These are phyloP conservation scores for Heterotilapia buettikoferi DNA, from an alignment of 2,113 vertebrate species.

Conservation along the genomic window DNA sequence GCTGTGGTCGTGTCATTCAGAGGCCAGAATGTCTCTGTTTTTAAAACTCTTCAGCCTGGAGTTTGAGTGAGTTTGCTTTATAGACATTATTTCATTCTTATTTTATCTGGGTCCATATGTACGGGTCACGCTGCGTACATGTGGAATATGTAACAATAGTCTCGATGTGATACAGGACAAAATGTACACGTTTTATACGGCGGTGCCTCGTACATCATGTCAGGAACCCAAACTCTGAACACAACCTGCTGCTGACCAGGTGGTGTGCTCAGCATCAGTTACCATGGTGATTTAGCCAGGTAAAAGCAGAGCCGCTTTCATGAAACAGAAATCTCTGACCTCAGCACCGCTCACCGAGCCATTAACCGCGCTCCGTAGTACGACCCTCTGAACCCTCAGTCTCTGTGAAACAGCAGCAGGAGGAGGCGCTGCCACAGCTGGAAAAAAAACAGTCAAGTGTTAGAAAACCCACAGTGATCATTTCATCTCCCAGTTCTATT, in stretches of 20 bases:
- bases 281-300: not conserved
- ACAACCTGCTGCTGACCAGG: not conserved
- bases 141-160: too few species aligned
- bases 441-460: not conserved
- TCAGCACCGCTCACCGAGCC: not conserved
- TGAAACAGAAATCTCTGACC: not conserved
- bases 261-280: not conserved
- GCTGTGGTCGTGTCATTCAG: not conserved
- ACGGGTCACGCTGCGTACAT: too few species aligned
- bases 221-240: not conserved
- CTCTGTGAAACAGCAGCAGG: rapidly evolving
- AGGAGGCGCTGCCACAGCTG: not conserved
- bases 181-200: not conserved
- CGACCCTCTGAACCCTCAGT: not conserved
- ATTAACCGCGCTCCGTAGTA: rapidly evolving
- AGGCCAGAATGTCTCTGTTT: not conserved
- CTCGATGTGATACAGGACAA: too few species aligned
- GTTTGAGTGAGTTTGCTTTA: too few species aligned
- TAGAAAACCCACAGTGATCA: not conserved
- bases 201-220: not conserved
- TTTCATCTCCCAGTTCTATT: not conserved
- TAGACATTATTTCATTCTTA: too few species aligned
- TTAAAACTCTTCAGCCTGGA: too few species aligned
- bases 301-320: not conserved
- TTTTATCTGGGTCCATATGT: too few species aligned